Evolutionary conservation across 2,797 vertebrate genomes (phyloP).

Genomic region (Sphenopsis melanotis): DNA sequence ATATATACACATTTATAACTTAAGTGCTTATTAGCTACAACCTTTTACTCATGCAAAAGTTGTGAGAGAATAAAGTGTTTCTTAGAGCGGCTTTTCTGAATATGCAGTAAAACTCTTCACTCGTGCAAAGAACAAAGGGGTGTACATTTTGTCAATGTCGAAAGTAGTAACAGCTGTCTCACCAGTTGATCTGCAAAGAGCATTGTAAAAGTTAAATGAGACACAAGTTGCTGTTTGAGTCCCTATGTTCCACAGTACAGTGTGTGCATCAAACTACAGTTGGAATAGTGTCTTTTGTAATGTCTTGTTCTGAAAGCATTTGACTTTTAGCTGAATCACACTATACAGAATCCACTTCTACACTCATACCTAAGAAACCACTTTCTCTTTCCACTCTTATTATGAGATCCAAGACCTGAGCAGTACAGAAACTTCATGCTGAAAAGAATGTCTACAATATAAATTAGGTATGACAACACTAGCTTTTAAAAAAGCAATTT

Average conservation of each 20-base stretch:
- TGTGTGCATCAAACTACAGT: neutral
- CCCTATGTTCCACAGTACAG: neutral
- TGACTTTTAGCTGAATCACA: neutral
- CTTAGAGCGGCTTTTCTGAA: constrained; percentile 91
- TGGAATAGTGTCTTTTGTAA: neutral
- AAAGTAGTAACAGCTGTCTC: constrained; percentile 93
- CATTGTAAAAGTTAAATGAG: neutral
- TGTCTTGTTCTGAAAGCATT: neutral
- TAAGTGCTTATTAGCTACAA: constrained; percentile 67
- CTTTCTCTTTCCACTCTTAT: neutral
- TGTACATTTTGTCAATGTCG: constrained; percentile 96
- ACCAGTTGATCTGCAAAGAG: constrained; percentile 83
- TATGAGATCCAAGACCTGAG: neutral
- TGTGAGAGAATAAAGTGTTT: constrained; percentile 23
- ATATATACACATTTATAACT: constrained; percentile 76
- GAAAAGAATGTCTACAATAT: neutral
- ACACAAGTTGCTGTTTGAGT: neutral
- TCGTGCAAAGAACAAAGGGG: constrained; percentile 92
- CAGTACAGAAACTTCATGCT: neutral
- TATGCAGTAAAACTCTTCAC: constrained; percentile 96
- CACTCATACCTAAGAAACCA: neutral
- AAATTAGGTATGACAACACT: neutral
- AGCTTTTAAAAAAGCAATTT: neutral
- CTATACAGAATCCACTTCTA: neutral
- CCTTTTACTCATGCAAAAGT: constrained; percentile 71